Percentiles rank a stretch among this genome's conserved stretches.
Evolutionary conservation across 2,888 invertebrate species (phyloP).

Genomic region (Coenonympha arcania): DNA sequence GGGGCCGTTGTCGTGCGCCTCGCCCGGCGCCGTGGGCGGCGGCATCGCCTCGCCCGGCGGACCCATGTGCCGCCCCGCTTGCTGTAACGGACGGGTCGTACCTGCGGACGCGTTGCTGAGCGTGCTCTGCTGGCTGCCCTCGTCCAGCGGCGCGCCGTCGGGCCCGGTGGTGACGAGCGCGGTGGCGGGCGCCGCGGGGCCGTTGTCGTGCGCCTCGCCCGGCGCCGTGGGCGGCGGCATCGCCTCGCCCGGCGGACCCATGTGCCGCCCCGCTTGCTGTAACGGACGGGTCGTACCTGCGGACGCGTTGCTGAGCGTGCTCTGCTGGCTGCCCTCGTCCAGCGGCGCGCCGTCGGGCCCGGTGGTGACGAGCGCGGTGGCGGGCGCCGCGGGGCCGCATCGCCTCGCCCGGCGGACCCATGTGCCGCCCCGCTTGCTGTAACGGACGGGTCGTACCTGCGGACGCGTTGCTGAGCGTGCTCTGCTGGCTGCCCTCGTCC

Average conservation of each 20-base stretch:
- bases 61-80: slow-evolving; percentile 75
- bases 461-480: slow-evolving; percentile 93
- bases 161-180: slow-evolving; percentile 92
- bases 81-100: no score
- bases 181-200: slow-evolving; percentile 82
- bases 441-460: slow-evolving; percentile 79
- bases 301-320: slow-evolving; percentile 93
- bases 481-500: slow-evolving; percentile 94
- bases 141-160: slow-evolving; percentile 90
- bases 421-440: no score
- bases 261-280: no score
- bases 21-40: slow-evolving; percentile 76
- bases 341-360: slow-evolving; percentile 91
- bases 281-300: slow-evolving; percentile 79
- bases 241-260: slow-evolving; percentile 66
- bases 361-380: slow-evolving; percentile 90
- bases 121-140: slow-evolving; percentile 94
- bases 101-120: slow-evolving; percentile 94
- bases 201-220: slow-evolving; percentile 72
- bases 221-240: slow-evolving; percentile 80
- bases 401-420: slow-evolving; percentile 66
- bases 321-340: slow-evolving; percentile 94
- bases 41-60: slow-evolving; percentile 71
- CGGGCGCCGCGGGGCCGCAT: slow-evolving; percentile 80
- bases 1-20: slow-evolving; percentile 76